A percentile compares a stretch with the other conserved stretches of the same genome.
Conservation (phyloP, 2,113 vertebrate genomes). For the Poeciliopsis prolifica region DNA sequence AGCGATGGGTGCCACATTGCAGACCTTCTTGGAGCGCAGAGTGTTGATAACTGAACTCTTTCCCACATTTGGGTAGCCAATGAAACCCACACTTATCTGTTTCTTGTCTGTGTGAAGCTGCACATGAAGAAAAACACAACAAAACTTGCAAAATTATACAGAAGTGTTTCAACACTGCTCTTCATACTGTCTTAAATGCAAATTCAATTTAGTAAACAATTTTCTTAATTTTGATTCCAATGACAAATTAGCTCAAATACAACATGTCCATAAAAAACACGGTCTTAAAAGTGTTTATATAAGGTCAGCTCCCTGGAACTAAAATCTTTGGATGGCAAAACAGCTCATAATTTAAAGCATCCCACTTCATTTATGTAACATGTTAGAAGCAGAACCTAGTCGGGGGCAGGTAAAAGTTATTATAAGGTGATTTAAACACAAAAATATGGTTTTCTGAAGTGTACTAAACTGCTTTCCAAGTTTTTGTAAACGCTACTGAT, state of each 20-base stretch:
- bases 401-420: not conserved
- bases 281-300: not conserved
- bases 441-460: no score
- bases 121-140: constrained; percentile 20
- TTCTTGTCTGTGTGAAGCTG: constrained; percentile 98
- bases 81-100: constrained; percentile 98
- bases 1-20: constrained; percentile 94
- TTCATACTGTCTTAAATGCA: no score
- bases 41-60: constrained; percentile 99
- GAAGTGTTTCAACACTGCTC: not conserved
- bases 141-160: not conserved
- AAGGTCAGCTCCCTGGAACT: not conserved
- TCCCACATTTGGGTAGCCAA: constrained; percentile 98
- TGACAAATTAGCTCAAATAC: not conserved
- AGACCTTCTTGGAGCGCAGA: constrained; percentile 95
- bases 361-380: not conserved
- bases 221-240: not conserved
- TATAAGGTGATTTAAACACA: not conserved
- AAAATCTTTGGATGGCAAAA: not conserved
- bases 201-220: not conserved
- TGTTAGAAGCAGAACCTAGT: not conserved
- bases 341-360: not conserved
- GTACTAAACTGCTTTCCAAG: no score
- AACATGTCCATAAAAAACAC: not conserved
- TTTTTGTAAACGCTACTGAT: no score